Percentiles rank a stretch among this genome's conserved stretches.
Evolutionary conservation across 2,113 vertebrate species (phyloP).

Genomic region (Oreotrochilus melanogaster): DNA sequence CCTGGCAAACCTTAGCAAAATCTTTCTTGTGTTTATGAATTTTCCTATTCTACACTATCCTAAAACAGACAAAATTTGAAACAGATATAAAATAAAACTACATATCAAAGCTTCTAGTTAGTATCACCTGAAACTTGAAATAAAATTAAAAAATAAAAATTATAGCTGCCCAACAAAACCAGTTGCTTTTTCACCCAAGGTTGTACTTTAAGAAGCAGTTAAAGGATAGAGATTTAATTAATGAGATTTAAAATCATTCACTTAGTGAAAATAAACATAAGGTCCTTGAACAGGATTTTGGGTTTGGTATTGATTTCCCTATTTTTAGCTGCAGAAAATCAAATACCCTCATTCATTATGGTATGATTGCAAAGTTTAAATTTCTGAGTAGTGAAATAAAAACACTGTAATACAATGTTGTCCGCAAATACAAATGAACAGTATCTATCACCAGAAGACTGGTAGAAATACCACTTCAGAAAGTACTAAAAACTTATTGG

Average conservation of each 20-base stretch:
- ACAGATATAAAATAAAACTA: background rate
- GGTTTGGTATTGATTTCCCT: slow-evolving; percentile 19
- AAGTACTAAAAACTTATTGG: background rate
- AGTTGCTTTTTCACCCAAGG: background rate
- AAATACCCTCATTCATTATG: background rate
- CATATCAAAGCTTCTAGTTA: background rate
- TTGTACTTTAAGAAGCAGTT: background rate
- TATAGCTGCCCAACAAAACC: background rate
- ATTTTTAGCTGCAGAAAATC: slow-evolving; percentile 17
- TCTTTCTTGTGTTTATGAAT: background rate
- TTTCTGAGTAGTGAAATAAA: background rate
- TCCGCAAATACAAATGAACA: background rate
- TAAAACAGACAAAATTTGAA: background rate
- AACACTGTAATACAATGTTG: background rate
- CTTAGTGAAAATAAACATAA: slow-evolving; percentile 3
- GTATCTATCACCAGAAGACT: background rate
- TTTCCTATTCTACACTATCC: background rate
- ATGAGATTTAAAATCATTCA: background rate
- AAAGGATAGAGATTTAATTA: background rate
- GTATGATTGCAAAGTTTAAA: background rate
- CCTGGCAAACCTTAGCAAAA: rapidly evolving
- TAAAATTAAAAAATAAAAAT: background rate
- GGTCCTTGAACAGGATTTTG: background rate
- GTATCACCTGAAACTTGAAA: background rate
- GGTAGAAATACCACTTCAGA: background rate